Base-by-base conservation (phyloP, 2,888 invertebrate genomes). In the Drosophila meridiana region DNA sequence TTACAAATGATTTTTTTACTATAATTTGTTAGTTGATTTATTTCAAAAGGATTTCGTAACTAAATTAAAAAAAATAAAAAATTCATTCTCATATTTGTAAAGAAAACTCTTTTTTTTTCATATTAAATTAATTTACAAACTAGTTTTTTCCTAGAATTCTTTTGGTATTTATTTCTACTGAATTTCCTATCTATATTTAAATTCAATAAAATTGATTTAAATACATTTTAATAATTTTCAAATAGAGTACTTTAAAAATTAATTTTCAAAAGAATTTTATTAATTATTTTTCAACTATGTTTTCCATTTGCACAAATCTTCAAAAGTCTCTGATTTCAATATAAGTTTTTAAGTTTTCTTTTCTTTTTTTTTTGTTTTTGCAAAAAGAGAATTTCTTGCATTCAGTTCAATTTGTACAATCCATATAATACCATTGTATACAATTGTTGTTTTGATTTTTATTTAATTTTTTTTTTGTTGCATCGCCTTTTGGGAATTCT, bases 401-500 rank as follows among this genome's bases (percentile, higher is more conserved):
- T 48, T 48, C 14, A 34, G 45, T 34, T 20, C 28, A 7, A 11
- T 36, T 26, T 30, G 28, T 13, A n/a, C 11, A 28, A 56, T 14
- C 20, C 13, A 8, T 32, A 30, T 40, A 40, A 57, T 30, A 26
- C 47, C 30, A 40, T 56, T 45, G 28, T 30, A 38, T 13, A 56
- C 28, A 40, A 38, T 42, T 56, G n/a, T 30, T 30, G 30, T 11
- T n/a, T 42, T 11, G 32, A 56, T 52, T 43, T n/a, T 28, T 20
- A 13, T 38, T 42, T 28, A 9, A 20, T 32, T 30, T 11, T 43
- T 14, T 14, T n/a, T 43, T 14, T 9, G 20, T 20, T 20, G 11
- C 9, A 20, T 14, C n/a, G 47, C 20, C 6, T 20, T 70, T 70
- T 30, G 40, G 20, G 20, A 26, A 26, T 36, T 34, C 60, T 65